Percentiles rank a stretch among this genome's conserved stretches.
phyloP scores from a whole-genome alignment of 2,113 vertebrate species.

The Gopherus evgoodei region DNA sequence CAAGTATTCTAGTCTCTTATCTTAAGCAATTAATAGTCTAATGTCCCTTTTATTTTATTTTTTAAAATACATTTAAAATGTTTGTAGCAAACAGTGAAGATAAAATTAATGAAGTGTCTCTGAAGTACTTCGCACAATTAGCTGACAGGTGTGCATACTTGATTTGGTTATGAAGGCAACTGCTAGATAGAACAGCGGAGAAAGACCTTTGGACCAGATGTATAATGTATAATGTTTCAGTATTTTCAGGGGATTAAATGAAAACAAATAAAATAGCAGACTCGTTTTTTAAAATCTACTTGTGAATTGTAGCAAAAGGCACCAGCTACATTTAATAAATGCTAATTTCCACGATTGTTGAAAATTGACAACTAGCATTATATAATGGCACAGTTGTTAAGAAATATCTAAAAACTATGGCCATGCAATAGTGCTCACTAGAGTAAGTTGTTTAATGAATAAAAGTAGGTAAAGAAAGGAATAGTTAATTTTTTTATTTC shows the following conservation, averaged over 20 bases:
- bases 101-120: background rate
- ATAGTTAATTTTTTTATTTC: background rate
- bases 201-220: background rate
- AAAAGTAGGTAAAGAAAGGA: background rate
- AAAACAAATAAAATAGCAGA: background rate
- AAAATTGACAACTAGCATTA: background rate
- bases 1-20: background rate
- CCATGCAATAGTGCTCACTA: background rate
- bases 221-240: background rate
- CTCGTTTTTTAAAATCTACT: background rate
- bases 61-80: background rate
- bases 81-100: background rate
- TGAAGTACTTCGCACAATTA: background rate
- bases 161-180: background rate
- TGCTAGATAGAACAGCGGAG: background rate
- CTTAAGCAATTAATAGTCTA: conserved; percentile 7
- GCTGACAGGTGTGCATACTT: background rate
- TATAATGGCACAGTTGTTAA: background rate
- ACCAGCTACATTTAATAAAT: background rate
- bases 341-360: background rate
- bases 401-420: background rate
- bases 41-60: background rate
- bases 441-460: background rate
- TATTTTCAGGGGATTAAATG: background rate
- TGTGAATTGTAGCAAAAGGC: background rate